A percentile compares a stretch with the other conserved stretches of the same genome.
Conservation (phyloP, 2,888 invertebrate genomes). For the Cryptophagus acutangulus region DNA sequence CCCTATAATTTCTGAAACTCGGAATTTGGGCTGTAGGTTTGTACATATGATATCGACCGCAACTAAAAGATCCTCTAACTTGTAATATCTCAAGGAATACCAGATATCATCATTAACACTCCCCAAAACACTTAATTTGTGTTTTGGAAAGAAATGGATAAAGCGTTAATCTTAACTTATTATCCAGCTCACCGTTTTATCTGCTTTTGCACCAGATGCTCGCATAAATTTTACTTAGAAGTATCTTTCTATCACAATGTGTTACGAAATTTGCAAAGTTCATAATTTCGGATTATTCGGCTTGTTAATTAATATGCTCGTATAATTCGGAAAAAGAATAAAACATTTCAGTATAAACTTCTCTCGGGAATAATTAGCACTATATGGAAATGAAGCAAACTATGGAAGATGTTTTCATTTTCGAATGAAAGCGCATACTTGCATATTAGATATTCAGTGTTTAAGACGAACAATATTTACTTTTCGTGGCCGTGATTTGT, state of each 20-base stretch:
- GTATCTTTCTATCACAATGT: no score
- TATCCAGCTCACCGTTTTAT: no score
- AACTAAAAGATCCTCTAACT: slow-evolving; percentile 21
- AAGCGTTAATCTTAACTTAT: slow-evolving; percentile 7
- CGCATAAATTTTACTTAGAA: no score
- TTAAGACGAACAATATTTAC: slow-evolving; percentile 22
- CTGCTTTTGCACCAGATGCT: no score
- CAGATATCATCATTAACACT: slow-evolving; percentile 18
- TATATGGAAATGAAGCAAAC: no score
- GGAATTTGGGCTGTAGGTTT: slow-evolving; percentile 26
- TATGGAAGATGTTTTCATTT: slow-evolving; percentile 18
- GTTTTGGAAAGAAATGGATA: slow-evolving; percentile 4
- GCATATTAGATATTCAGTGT: slow-evolving; percentile 21
- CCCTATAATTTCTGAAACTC: slow-evolving; percentile 30
- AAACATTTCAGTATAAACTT: no score
- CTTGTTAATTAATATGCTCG: no score
- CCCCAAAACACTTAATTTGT: slow-evolving; percentile 7
- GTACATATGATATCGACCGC: slow-evolving; percentile 32
- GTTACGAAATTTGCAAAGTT: no score
- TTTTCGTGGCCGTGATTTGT: slow-evolving; percentile 25
- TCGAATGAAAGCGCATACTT: slow-evolving; percentile 9
- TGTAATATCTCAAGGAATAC: slow-evolving; percentile 26
- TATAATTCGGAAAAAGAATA: no score
- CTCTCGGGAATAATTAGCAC: no score
- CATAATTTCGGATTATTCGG: no score